Evolutionary conservation across 1,140 invertebrate genomes (phyloP).

Genomic region (Mercenaria mercenaria): DNA sequence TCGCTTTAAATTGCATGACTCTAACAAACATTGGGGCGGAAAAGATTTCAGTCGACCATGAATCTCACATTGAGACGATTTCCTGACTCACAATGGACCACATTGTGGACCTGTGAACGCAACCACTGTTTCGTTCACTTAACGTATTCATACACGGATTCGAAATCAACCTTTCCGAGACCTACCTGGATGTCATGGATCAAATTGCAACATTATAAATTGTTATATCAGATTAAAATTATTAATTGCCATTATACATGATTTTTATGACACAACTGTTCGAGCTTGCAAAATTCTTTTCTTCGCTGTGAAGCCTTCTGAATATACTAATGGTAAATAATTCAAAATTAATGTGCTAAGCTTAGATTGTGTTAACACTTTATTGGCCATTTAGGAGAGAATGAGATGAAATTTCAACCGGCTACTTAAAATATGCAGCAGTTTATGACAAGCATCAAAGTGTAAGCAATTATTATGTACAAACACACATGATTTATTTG

Average conservation of each 20-base stretch:
- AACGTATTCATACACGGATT: conserved; percentile 28
- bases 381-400: conserved; percentile 31
- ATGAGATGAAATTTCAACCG: conserved; percentile 35
- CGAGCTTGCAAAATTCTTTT: conserved; percentile 11
- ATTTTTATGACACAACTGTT: conserved; percentile 48
- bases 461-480: conserved; percentile 11
- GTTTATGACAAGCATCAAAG: conserved; percentile 36
- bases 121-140: conserved; percentile 10
- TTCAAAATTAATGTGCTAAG: conserved; percentile 46
- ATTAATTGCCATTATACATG: conserved; percentile 42
- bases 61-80: background rate
- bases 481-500: background rate
- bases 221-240: conserved; percentile 32
- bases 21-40: background rate
- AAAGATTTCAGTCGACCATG: background rate
- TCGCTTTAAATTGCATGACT: conserved; percentile 5
- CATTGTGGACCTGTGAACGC: background rate
- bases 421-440: conserved; percentile 33
- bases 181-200: conserved; percentile 9
- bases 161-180: conserved; percentile 8
- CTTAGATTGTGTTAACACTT: conserved; percentile 41
- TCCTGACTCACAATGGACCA: background rate
- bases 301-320: background rate
- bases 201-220: conserved; percentile 51
- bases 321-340: conserved; percentile 29